phyloP scores from a whole-genome alignment of 2,888 invertebrate genomes.

The Tupiocoris notatus region DNA sequence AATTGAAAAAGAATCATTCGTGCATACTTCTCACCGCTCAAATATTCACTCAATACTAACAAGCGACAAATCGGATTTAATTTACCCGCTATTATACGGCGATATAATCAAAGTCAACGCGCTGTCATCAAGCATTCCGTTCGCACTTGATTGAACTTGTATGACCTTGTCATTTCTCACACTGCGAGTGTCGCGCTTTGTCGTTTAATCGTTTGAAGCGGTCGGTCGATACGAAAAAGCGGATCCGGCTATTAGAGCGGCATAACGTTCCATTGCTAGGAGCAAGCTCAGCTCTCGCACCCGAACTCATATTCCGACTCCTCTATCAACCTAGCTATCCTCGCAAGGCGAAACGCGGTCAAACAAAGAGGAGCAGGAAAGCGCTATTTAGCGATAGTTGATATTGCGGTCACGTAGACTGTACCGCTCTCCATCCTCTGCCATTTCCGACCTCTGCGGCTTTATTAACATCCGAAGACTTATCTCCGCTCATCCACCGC shows the following conservation, averaged over 20 bases:
- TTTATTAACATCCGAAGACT: constrained; percentile 27
- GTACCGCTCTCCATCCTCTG: background rate
- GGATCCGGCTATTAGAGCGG: background rate
- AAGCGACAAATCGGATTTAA: no score
- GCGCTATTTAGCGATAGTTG: constrained; percentile 2
- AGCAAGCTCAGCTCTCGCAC: background rate
- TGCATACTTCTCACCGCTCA: no score
- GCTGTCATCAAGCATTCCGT: no score
- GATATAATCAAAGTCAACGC: no score
- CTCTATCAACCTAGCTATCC: background rate
- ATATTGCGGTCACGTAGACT: constrained; percentile 25
- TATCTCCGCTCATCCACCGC: constrained; percentile 1
- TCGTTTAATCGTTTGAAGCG: background rate
- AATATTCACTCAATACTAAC: no score
- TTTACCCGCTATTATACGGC: no score
- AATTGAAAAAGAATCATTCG: no score
- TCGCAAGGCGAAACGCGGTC: background rate
- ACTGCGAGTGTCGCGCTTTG: no score
- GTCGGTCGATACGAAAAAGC: background rate
- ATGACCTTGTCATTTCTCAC: no score
- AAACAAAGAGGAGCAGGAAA: background rate
- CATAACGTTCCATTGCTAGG: background rate
- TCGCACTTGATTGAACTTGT: no score
- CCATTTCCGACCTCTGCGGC: background rate
- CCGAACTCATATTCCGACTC: background rate